phyloP scores from a whole-genome alignment of 2,888 invertebrate genomes.

The Cryptus viduatorius region DNA sequence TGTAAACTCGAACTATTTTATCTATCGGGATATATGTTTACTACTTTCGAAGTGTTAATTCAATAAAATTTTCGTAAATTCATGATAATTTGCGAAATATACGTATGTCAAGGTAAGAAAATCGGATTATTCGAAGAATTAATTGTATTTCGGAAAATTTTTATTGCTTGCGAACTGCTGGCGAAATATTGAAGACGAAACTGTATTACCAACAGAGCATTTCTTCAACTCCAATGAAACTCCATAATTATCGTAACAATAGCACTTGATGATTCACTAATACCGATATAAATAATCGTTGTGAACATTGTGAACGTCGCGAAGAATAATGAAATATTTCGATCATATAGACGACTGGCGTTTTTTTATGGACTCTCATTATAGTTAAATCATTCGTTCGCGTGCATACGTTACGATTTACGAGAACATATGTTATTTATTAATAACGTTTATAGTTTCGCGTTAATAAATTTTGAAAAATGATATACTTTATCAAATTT shows the following conservation, averaged over 20 bases:
- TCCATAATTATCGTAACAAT: neutral
- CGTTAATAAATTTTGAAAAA: no score
- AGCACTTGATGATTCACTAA: neutral
- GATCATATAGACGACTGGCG: neutral
- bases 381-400: neutral
- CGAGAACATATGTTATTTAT: no score
- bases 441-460: no score
- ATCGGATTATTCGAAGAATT: neutral
- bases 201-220: no score
- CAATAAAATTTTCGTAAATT: constrained; percentile 9
- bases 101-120: neutral
- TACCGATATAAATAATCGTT: neutral
- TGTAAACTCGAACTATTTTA: constrained; percentile 37
- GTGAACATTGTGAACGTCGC: neutral
- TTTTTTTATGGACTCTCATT: neutral
- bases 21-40: constrained; percentile 15
- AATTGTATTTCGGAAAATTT: neutral
- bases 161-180: neutral
- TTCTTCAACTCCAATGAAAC: neutral
- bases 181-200: neutral
- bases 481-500: no score
- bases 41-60: neutral
- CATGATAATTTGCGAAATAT: neutral
- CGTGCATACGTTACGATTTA: neutral
- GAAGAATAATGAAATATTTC: neutral